Percentiles rank a stretch among this genome's conserved stretches.
Evolutionary conservation across 92 coral and sea anemone species (phyloP).

Genomic region (Zoanthus sociatus): DNA sequence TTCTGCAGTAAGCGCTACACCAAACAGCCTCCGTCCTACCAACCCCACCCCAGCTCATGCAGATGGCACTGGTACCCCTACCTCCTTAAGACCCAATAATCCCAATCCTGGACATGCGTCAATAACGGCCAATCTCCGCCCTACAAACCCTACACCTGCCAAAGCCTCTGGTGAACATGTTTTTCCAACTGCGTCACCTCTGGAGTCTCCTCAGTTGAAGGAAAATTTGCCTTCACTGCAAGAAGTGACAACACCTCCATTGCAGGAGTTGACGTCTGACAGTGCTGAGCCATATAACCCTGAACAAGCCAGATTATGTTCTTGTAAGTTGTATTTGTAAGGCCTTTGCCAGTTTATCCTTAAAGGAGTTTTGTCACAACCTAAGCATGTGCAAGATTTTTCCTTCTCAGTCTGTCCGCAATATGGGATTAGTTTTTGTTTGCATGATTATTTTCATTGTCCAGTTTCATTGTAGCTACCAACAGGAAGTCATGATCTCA

Average conservation of each 20-base stretch:
- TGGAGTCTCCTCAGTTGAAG: conserved; percentile 76
- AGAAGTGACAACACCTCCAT: conserved; percentile 58
- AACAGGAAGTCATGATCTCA: neutral
- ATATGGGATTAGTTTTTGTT: neutral
- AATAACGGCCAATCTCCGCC: conserved; percentile 72
- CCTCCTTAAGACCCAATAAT: conserved; percentile 88
- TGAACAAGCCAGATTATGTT: conserved; percentile 52
- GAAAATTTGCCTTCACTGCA: conserved; percentile 82
- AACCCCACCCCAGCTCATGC: conserved; percentile 99
- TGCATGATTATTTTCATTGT: neutral
- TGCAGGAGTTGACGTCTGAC: conserved; percentile 21
- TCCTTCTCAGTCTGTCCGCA: neutral
- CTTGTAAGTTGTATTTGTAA: conserved; percentile 33
- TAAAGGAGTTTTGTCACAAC: too few species aligned
- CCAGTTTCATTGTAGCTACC: neutral
- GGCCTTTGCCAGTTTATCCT: neutral
- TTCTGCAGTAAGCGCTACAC: conserved; percentile 70
- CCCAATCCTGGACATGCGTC: conserved; percentile 97
- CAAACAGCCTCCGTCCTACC: conserved; percentile 88
- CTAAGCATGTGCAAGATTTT: neutral
- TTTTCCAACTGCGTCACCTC: conserved; percentile 62
- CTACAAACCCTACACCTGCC: conserved; percentile 89
- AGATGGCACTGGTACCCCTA: conserved; percentile 90
- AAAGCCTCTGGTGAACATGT: conserved; percentile 67
- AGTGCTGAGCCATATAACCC: conserved; percentile 50